phyloP scores from a whole-genome alignment of 2,888 invertebrate genomes.

The Sarcophaga variegata region DNA sequence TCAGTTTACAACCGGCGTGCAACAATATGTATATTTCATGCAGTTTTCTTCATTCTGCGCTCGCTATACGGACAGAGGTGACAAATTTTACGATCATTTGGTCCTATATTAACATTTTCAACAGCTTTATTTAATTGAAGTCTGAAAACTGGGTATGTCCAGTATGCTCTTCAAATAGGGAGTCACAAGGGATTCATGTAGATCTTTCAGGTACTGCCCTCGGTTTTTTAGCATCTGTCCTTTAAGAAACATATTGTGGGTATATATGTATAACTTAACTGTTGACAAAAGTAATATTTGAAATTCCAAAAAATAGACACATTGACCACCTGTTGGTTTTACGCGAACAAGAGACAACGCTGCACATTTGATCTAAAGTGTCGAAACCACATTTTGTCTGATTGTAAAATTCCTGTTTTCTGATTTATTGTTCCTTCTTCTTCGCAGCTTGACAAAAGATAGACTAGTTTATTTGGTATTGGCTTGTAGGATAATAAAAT shows the following conservation, averaged over 20 bases:
- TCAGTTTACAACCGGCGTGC: too few relatives aligned
- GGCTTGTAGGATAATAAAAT: conserved; percentile 54
- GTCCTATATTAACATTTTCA: background rate
- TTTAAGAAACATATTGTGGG: conserved; percentile 17
- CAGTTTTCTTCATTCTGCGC: conserved; percentile 1
- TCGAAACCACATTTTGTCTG: conserved; percentile 46
- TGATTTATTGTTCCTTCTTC: conserved; percentile 45
- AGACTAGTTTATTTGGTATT: conserved; percentile 48
- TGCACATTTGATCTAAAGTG: conserved; percentile 35
- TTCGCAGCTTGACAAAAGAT: conserved; percentile 44
- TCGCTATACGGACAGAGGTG: background rate
- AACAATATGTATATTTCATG: background rate
- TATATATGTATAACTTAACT: conserved; percentile 41
- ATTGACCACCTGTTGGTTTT: conserved; percentile 45
- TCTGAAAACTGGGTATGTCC: conserved; percentile 5
- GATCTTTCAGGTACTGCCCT: conserved; percentile 16
- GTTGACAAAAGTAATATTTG: conserved; percentile 43
- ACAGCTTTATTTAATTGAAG: background rate
- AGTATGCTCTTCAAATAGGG: conserved; percentile 1
- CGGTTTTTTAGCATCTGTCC: conserved; percentile 13
- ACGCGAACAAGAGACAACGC: conserved; percentile 18
- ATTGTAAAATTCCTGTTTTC: conserved; percentile 51
- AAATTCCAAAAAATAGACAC: background rate
- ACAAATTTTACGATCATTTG: conserved; percentile 21
- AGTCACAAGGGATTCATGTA: background rate